These are phyloP conservation scores for Natator depressus DNA, from an alignment of 2,113 vertebrate species.

Conservation along the genomic window DNA sequence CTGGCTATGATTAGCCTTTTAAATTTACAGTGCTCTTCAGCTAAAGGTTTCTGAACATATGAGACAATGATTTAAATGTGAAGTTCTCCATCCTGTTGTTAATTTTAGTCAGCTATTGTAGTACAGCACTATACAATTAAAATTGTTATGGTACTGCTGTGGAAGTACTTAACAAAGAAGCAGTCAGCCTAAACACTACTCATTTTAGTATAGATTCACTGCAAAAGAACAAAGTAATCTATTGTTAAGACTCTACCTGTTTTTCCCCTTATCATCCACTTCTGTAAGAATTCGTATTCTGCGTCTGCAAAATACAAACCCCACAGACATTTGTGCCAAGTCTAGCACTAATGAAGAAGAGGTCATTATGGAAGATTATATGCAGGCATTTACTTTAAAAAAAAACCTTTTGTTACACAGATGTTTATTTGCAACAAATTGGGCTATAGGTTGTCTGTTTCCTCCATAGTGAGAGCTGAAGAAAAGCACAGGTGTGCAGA, in stretches of 20 bases:
- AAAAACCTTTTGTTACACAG: not conserved
- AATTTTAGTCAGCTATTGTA: not conserved
- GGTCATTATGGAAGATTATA: not conserved
- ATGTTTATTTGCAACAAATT: not conserved
- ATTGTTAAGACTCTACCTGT: not conserved
- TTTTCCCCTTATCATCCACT: not conserved
- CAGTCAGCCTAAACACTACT: not conserved
- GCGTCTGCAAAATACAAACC: not conserved
- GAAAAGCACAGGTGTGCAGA: not conserved
- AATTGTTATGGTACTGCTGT: not conserved
- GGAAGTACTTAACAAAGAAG: not conserved
- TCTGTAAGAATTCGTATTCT: not conserved
- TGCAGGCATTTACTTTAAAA: not conserved
- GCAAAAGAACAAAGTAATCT: not conserved
- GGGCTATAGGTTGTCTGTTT: not conserved
- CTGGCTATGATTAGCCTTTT: not conserved
- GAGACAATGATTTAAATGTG: not conserved
- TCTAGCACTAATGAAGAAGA: not conserved
- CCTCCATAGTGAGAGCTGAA: not conserved
- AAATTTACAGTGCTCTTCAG: not conserved
- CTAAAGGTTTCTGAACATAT: not conserved
- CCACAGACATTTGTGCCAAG: not conserved
- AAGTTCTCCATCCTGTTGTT: not conserved
- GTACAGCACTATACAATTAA: not conserved
- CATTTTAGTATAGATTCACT: not conserved